These are phyloP conservation scores for Parnassius glacialis DNA, from an alignment of 2,888 invertebrate genomes.

Conservation along the genomic window DNA sequence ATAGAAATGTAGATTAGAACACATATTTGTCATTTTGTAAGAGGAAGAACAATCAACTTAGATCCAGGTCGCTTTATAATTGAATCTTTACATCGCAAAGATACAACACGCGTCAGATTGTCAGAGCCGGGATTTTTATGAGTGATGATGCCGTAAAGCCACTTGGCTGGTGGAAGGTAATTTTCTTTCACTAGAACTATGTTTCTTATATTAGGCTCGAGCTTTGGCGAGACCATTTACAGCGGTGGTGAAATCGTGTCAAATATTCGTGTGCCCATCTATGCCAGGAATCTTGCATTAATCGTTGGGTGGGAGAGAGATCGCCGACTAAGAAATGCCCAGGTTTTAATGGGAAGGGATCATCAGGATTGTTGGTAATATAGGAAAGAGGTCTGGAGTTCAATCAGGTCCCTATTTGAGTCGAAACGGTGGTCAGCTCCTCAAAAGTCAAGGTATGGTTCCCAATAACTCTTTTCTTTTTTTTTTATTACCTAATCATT, in stretches of 20 bases:
- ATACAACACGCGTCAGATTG: too few relatives aligned
- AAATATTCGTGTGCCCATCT: conserved; percentile 33
- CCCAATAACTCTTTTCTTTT: too few relatives aligned
- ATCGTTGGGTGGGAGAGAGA: conserved; percentile 29
- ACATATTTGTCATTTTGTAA: too few relatives aligned
- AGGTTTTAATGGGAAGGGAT: conserved; percentile 30
- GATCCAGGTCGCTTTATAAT: too few relatives aligned
- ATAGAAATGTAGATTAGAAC: too few relatives aligned
- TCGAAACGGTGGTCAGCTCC: not conserved
- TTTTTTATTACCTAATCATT: too few relatives aligned
- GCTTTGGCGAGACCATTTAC: not conserved
- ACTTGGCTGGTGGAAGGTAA: conserved; percentile 31
- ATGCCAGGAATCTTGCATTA: conserved; percentile 33
- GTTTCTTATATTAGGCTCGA: conserved; percentile 31
- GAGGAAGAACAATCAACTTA: too few relatives aligned
- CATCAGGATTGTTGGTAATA: conserved; percentile 15
- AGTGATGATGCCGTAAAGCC: conserved; percentile 30
- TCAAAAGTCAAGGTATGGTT: too few relatives aligned
- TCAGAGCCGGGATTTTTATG: conserved; percentile 25
- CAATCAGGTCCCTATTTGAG: not conserved
- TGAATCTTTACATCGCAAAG: too few relatives aligned
- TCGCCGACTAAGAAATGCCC: conserved; percentile 35
- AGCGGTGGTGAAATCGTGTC: conserved; percentile 25
- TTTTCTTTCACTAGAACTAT: conserved; percentile 33
- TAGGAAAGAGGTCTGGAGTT: not conserved